Evolutionary conservation across 2,113 vertebrate species (phyloP).

Genomic region (Arizona elegans): DNA sequence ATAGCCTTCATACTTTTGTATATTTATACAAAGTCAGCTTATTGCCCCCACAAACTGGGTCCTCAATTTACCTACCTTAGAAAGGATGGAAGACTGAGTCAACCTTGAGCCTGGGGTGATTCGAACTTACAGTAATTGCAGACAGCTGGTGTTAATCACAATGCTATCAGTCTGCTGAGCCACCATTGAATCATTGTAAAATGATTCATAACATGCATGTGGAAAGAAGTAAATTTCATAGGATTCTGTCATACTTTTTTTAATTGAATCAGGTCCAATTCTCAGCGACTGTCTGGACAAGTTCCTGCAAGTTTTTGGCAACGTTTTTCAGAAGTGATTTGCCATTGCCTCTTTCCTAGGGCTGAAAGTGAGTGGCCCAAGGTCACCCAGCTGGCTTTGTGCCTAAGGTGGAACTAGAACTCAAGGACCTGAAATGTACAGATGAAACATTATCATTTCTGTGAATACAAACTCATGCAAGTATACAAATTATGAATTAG

Average conservation of each 20-base stretch:
- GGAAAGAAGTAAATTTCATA: background rate
- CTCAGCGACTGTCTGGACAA: background rate
- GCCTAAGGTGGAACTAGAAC: background rate
- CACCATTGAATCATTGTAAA: background rate
- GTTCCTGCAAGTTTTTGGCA: too few species aligned
- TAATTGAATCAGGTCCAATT: background rate
- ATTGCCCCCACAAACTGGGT: too few species aligned
- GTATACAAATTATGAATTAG: background rate
- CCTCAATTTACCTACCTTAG: too few species aligned
- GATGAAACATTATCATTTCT: background rate
- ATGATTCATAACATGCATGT: background rate
- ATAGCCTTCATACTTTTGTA: too few species aligned
- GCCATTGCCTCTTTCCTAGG: background rate
- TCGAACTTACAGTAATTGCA: too few species aligned
- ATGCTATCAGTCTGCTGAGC: too few species aligned
- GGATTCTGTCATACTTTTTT: background rate
- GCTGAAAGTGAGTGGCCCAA: background rate
- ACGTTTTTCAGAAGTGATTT: background rate
- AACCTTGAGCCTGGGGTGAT: too few species aligned
- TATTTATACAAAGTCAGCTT: too few species aligned
- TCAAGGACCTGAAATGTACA: background rate
- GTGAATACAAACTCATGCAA: background rate
- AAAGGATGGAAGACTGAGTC: too few species aligned
- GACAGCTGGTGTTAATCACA: too few species aligned
- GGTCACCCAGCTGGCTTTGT: background rate